A percentile compares a stretch with the other conserved stretches of the same genome.
phyloP scores from a whole-genome alignment of 2,797 vertebrate species.

The Darevskia mixta region DNA sequence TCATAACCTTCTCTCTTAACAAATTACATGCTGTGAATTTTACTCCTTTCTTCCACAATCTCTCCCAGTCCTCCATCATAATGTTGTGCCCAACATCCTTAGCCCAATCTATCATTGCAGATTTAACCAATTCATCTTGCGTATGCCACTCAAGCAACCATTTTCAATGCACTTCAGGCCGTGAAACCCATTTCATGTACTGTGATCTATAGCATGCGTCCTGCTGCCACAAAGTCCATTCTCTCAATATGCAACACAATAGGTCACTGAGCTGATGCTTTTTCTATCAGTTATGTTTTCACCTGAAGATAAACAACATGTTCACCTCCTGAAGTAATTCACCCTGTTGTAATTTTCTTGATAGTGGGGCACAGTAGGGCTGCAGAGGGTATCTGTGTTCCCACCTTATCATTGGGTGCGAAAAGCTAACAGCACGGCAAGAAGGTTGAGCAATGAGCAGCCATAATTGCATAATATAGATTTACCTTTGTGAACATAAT shows the following conservation, averaged over 20 bases:
- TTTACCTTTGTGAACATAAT: neutral
- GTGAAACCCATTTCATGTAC: neutral
- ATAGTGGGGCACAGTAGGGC: neutral
- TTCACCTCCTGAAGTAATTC: neutral
- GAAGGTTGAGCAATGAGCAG: neutral
- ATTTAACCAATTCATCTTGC: too few species aligned
- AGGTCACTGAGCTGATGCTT: neutral
- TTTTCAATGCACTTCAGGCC: neutral
- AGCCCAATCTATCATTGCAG: too few species aligned
- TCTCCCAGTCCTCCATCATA: too few species aligned
- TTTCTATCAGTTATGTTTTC: neutral
- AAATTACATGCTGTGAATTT: too few species aligned
- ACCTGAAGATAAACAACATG: neutral
- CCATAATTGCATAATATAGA: rapidly evolving
- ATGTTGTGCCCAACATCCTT: too few species aligned
- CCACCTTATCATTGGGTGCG: neutral
- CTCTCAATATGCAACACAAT: neutral
- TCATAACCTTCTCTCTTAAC: too few species aligned
- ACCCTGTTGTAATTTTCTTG: neutral
- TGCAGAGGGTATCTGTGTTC: neutral
- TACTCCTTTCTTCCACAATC: too few species aligned
- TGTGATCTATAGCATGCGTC: neutral
- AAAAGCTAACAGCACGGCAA: neutral
- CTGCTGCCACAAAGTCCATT: neutral
- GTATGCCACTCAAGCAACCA: too few species aligned